A percentile compares a stretch with the other conserved stretches of the same genome.
Evolutionary conservation across 1,140 invertebrate genomes (phyloP).

Genomic region (Nasonia vitripennis): DNA sequence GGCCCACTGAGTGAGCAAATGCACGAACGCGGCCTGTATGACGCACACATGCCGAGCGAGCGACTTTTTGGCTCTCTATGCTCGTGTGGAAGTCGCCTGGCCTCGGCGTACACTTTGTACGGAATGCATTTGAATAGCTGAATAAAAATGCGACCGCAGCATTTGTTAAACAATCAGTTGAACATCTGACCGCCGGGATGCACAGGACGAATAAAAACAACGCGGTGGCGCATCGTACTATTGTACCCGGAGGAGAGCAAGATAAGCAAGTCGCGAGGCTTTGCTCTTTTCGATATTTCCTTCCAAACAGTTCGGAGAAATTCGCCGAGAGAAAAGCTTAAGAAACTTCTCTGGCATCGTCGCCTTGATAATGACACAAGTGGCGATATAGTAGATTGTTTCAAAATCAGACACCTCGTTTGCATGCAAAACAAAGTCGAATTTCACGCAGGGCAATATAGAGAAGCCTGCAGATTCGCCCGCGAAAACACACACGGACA

Average conservation of each 20-base stretch:
- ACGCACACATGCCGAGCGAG: neutral
- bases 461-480: too few relatives aligned
- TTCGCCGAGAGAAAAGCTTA: neutral
- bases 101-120: neutral
- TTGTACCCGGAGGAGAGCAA: too few relatives aligned
- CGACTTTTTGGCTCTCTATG: neutral
- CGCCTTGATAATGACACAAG: too few relatives aligned
- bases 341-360: neutral
- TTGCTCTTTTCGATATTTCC: too few relatives aligned
- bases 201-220: neutral
- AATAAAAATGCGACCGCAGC: neutral
- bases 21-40: neutral
- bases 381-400: neutral
- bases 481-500: too few relatives aligned
- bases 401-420: neutral
- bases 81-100: neutral
- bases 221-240: too few relatives aligned
- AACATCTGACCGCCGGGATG: too few relatives aligned
- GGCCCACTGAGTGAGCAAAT: constrained; percentile 21
- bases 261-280: too few relatives aligned
- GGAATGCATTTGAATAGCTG: constrained; percentile 17
- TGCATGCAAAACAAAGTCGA: neutral
- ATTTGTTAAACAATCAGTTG: neutral
- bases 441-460: too few relatives aligned
- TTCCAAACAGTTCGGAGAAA: too few relatives aligned